A percentile compares a stretch with the other conserved stretches of the same genome.
phyloP scores from a whole-genome alignment of 2,888 invertebrate genomes.

The Erebia ligea region DNA sequence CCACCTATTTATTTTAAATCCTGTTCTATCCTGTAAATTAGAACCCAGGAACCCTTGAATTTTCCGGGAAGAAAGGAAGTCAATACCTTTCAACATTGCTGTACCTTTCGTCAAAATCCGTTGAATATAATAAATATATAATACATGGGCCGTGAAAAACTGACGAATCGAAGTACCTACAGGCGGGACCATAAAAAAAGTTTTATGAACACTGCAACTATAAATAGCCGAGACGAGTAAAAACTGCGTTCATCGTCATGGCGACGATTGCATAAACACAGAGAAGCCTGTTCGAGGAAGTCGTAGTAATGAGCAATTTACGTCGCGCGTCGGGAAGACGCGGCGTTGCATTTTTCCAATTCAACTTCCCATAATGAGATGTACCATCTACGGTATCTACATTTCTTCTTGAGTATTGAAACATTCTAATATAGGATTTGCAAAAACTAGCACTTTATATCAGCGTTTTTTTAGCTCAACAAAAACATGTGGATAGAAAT shows the following conservation, averaged over 20 bases:
- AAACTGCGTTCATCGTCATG: conserved; percentile 49
- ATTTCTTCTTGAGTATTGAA: conserved; percentile 68
- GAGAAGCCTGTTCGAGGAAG: conserved; percentile 60
- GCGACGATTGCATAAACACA: conserved; percentile 64
- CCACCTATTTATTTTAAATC: too few relatives aligned
- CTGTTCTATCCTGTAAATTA: too few relatives aligned
- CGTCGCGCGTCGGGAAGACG: conserved; percentile 52
- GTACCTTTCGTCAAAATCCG: too few relatives aligned
- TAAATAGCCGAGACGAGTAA: conserved; percentile 45
- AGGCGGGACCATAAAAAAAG: conserved; percentile 25
- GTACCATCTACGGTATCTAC: conserved; percentile 59
- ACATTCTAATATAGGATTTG: conserved; percentile 10
- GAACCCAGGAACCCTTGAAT: too few relatives aligned
- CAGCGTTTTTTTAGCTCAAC: background rate
- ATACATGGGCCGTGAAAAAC: too few relatives aligned
- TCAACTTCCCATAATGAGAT: conserved; percentile 68
- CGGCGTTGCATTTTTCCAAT: conserved; percentile 46
- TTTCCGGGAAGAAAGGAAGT: too few relatives aligned
- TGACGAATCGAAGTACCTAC: conserved; percentile 1
- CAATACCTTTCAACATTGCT: too few relatives aligned
- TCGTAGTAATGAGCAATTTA: conserved; percentile 66
- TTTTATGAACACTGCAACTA: conserved; percentile 32
- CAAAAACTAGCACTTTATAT: conserved; percentile 6
- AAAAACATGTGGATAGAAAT: background rate
- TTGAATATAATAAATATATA: too few relatives aligned